These are phyloP conservation scores for Callionymus lyra DNA, from an alignment of 2,113 vertebrate genomes.

Conservation along the genomic window DNA sequence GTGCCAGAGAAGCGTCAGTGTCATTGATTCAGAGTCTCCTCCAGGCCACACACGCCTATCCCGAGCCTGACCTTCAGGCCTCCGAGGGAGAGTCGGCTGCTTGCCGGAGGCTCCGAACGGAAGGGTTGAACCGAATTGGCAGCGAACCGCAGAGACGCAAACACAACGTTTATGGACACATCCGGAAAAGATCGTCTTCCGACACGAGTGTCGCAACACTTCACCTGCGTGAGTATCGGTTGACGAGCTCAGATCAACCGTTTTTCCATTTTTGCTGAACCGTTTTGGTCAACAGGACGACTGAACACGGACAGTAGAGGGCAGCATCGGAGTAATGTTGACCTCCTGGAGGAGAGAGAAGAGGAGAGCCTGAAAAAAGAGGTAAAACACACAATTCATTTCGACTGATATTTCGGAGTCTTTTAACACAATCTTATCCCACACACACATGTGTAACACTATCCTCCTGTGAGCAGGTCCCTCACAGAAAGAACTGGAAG, in stretches of 20 bases:
- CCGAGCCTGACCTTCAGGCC: conserved; percentile 8
- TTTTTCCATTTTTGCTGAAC: too few species aligned
- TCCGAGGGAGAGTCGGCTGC: not conserved
- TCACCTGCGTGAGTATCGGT: conserved; percentile 35
- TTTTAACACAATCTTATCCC: too few species aligned
- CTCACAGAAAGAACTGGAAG: conserved; percentile 26
- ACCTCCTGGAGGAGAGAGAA: conserved; percentile 23
- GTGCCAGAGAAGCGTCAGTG: not conserved
- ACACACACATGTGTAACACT: too few species aligned
- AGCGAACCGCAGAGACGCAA: not conserved
- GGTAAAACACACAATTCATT: conserved; percentile 13
- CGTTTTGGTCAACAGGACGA: conserved; percentile 22
- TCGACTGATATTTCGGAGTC: too few species aligned
- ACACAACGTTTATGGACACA: conserved; percentile 12
- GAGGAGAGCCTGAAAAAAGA: conserved; percentile 6
- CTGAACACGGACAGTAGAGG: conserved; percentile 17
- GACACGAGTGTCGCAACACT: conserved; percentile 23
- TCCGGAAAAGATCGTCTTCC: conserved; percentile 50
- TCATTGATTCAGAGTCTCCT: conserved; percentile 8
- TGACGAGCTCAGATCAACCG: not conserved
- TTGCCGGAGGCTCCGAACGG: conserved; percentile 5
- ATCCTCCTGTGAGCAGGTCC: too few species aligned
- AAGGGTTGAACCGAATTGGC: not conserved
- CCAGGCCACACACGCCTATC: conserved; percentile 6
- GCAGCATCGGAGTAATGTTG: conserved; percentile 26